Base-by-base conservation (phyloP, 2,888 invertebrate species). In the Odontothrips loti region DNA sequence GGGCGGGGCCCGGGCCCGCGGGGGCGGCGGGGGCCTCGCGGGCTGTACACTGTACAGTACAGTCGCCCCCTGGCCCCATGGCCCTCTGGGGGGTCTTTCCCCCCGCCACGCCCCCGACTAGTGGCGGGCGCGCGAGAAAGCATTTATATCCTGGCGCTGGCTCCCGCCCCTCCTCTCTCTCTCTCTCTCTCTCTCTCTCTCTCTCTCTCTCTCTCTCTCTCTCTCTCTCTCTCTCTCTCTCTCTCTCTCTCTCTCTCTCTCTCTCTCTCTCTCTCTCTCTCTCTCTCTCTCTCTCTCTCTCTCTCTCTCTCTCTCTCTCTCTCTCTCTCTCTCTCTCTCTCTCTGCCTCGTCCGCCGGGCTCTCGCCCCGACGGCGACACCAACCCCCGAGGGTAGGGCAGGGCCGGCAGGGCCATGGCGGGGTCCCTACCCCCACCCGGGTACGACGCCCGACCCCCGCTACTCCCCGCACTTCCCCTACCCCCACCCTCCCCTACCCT, bases 1-100 rank as follows among this genome's bases (percentile, higher is more conserved):
- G 34, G 3, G 10, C 48, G 48, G 48, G 48, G 48, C 48, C 48
- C 48, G 48, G 48, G 48, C 48, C 48, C 6, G 51, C 15, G 51
- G 51, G 12, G 51, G 17, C 58, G 6, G 58, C 58, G 58, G 58
- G 20, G n/a, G 58, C 15, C 20, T 6, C 20, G 58, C 6, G 58
- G 58, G 68, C 27, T 75, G 68, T 58, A 58, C 34, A 43, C 58
- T 58, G 58, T 58, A 58, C 58, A 58, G 58, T 58, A 58, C 15
- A 17, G 58, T 15, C 58, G 20, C 58, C 15, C 58, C 58, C 58
- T 12, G 51, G 6, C 51, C 51, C 51, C 58, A 17, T 20, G 58
- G 58, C 58, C 58, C 58, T 15, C 58, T 20, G 12, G 58, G 58
- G 58, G 58, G 58, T 17, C 23, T 27, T 12, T 27, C 68, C 68